A percentile compares a stretch with the other conserved stretches of the same genome.
phyloP scores from a whole-genome alignment of 1,140 invertebrate species.

The Polypedilum vanderplanki region DNA sequence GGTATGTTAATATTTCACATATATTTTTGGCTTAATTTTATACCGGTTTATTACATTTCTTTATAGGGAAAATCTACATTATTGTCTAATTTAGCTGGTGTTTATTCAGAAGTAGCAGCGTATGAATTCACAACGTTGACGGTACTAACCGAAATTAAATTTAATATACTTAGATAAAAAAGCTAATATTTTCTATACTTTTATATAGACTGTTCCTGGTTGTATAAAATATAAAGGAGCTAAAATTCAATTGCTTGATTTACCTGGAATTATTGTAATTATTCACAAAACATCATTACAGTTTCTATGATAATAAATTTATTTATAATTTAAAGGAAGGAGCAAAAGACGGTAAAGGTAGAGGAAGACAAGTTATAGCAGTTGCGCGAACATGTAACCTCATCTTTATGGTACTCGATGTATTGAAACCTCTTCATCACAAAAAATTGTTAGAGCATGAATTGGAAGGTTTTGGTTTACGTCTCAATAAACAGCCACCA shows the following conservation, averaged over 20 bases:
- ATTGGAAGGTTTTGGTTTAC: constrained; percentile 96
- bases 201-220: constrained; percentile 98
- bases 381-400: constrained; percentile 97
- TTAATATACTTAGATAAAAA: no score
- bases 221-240: constrained; percentile 99
- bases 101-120: constrained; percentile 98
- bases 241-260: constrained; percentile 96
- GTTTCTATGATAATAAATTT: no score
- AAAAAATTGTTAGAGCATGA: constrained; percentile 96
- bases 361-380: constrained; percentile 98
- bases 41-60: no score
- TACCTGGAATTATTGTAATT: constrained; percentile 93
- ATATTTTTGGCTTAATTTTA: no score
- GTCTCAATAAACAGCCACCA: constrained; percentile 94
- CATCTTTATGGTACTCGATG: constrained; percentile 97
- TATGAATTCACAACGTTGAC: constrained; percentile 99
- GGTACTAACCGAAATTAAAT: no score
- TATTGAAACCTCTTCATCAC: constrained; percentile 93
- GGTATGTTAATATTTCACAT: not conserved
- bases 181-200: no score
- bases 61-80: constrained; percentile 87
- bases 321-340: constrained; percentile 54
- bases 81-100: constrained; percentile 92
- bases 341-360: constrained; percentile 91
- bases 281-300: no score